Conservation (phyloP, 2,113 vertebrate genomes). For the Periophthalmodon schlosseri region DNA sequence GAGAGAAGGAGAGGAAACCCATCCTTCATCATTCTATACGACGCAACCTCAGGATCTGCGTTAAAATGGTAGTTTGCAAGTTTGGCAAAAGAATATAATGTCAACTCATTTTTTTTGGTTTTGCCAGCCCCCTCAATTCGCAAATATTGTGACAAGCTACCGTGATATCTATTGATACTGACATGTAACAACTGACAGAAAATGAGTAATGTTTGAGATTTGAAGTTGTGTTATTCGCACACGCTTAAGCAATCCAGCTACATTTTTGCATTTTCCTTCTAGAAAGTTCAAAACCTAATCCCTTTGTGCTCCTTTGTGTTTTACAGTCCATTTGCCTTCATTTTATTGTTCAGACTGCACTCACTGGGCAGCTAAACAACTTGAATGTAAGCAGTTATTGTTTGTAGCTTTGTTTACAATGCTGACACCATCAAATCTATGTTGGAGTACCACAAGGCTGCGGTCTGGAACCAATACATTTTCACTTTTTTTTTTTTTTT, state of each 20-base stretch:
- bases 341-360: too few relatives aligned
- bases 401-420: background rate
- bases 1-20: constrained; percentile 22
- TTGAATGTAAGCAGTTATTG: background rate
- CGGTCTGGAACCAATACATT: background rate
- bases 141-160: background rate
- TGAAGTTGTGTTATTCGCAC: too few relatives aligned
- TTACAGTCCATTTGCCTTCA: too few relatives aligned
- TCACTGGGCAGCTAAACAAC: too few relatives aligned
- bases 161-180: background rate
- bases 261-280: too few relatives aligned
- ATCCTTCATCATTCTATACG: constrained; percentile 19
- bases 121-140: background rate
- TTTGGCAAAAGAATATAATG: constrained; percentile 4
- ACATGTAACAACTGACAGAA: background rate
- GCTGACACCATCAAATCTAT: background rate
- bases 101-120: background rate
- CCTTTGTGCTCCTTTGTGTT: too few relatives aligned
- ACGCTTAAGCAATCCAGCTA: too few relatives aligned
- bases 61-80: background rate
- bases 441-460: background rate
- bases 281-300: too few relatives aligned
- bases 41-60: constrained; percentile 17
- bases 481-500: background rate
- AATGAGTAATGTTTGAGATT: too few relatives aligned